phyloP scores from a whole-genome alignment of 2,797 vertebrate genomes.

The Hypotaenidia okinawae region DNA sequence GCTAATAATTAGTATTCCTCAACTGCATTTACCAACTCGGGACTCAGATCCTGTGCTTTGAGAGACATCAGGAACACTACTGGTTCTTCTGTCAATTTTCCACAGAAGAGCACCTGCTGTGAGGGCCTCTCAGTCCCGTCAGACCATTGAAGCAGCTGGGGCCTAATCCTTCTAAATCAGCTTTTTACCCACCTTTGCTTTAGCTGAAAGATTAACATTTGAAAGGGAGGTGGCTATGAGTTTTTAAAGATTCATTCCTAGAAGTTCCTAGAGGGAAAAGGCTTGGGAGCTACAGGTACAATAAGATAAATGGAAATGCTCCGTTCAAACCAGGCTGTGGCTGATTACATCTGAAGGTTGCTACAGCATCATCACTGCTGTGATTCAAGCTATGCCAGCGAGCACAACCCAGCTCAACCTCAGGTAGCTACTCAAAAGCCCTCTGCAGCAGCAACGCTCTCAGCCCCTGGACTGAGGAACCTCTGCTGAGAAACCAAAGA shows the following conservation, averaged over 20 bases:
- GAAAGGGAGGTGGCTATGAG: not conserved
- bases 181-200: not conserved
- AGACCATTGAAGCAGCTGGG: not conserved
- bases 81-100: not conserved
- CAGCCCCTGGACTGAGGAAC: not conserved
- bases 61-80: not conserved
- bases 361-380: not conserved
- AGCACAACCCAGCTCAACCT: not conserved
- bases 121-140: not conserved
- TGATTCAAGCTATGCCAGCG: not conserved
- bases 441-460: not conserved
- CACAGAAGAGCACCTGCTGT: not conserved
- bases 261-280: not conserved
- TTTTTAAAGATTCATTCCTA: not conserved
- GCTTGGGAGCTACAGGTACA: not conserved
- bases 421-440: not conserved
- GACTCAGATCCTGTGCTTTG: not conserved
- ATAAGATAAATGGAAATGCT: not conserved
- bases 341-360: not conserved
- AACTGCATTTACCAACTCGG: not conserved
- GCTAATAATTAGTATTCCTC: slow-evolving; percentile 15
- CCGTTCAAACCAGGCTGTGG: not conserved
- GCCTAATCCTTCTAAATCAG: not conserved
- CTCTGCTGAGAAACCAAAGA: not conserved
- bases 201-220: not conserved